Evolutionary conservation across 2,113 vertebrate species (phyloP).

Genomic region (Antigone vipio): DNA sequence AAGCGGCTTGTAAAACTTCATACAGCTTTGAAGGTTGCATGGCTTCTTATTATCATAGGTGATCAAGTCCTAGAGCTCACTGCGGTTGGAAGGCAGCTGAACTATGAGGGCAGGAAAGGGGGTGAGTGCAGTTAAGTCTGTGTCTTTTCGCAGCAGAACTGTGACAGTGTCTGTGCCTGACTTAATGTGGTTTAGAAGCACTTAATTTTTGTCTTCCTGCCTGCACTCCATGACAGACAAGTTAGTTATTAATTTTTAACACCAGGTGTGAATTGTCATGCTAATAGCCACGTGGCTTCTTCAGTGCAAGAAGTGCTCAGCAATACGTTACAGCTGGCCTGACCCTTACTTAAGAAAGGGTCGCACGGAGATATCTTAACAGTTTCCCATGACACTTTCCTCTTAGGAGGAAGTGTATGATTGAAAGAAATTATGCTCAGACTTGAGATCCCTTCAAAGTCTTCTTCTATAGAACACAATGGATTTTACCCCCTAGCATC

Average conservation of each 20-base stretch:
- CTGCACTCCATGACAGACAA: neutral
- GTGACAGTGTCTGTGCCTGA: neutral
- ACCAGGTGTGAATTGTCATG: neutral
- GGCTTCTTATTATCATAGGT: neutral
- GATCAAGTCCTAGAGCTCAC: neutral
- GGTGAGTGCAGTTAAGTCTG: neutral
- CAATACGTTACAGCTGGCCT: neutral
- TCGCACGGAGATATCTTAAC: neutral
- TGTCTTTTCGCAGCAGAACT: neutral
- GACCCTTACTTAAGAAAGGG: neutral
- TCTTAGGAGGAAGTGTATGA: neutral
- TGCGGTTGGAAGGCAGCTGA: neutral
- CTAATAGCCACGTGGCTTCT: accelerated
- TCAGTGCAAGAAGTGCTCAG: neutral
- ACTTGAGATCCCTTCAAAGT: neutral
- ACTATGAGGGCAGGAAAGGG: neutral
- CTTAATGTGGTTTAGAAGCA: neutral
- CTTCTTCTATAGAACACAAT: neutral
- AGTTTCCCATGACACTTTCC: neutral
- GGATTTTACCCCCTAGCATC: neutral
- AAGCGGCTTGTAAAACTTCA: neutral
- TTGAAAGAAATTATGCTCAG: neutral
- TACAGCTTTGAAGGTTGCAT: neutral
- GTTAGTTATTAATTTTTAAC: neutral
- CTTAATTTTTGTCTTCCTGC: neutral